Percentiles rank a stretch among this genome's conserved stretches.
These are phyloP conservation scores for Pelobates cultripes DNA, from an alignment of 2,797 vertebrate genomes.

Conservation along the genomic window DNA sequence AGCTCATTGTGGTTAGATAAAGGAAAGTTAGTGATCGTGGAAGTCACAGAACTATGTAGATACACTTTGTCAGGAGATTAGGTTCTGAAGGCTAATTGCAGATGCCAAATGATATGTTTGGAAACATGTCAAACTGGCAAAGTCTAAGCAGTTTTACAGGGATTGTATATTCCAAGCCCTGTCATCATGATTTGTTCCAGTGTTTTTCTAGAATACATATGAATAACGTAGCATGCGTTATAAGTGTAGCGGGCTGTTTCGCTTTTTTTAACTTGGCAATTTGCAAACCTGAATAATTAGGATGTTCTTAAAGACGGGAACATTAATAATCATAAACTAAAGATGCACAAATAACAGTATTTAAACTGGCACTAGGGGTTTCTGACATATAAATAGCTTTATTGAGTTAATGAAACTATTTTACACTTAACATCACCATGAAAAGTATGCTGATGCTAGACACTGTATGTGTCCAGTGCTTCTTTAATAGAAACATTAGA, in stretches of 20 bases:
- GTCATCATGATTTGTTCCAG: not conserved
- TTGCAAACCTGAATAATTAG: not conserved
- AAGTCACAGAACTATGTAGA: conserved; percentile 21
- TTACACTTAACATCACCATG: too few relatives aligned
- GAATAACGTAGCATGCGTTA: conserved; percentile 1
- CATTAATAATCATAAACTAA: too few relatives aligned
- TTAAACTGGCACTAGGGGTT: too few relatives aligned
- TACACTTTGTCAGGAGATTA: conserved; percentile 11
- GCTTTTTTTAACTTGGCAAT: not conserved
- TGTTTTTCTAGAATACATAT: not conserved
- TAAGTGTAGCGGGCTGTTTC: not conserved
- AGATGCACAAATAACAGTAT: too few relatives aligned
- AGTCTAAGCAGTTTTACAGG: not conserved
- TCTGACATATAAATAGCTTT: too few relatives aligned
- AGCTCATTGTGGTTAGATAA: conserved; percentile 37
- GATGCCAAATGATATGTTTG: conserved; percentile 7
- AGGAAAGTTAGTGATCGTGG: conserved; percentile 30
- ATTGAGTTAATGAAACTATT: too few relatives aligned
- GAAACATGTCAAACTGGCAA: conserved; percentile 17
- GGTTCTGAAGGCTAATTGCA: conserved; percentile 19
- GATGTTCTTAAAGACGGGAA: too few relatives aligned
- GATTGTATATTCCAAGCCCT: not conserved
- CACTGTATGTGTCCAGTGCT: too few relatives aligned
- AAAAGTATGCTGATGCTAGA: too few relatives aligned
- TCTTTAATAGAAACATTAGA: too few relatives aligned